Evolutionary conservation across 2,888 invertebrate species (phyloP).

Genomic region (Lasioglossum lativentre): DNA sequence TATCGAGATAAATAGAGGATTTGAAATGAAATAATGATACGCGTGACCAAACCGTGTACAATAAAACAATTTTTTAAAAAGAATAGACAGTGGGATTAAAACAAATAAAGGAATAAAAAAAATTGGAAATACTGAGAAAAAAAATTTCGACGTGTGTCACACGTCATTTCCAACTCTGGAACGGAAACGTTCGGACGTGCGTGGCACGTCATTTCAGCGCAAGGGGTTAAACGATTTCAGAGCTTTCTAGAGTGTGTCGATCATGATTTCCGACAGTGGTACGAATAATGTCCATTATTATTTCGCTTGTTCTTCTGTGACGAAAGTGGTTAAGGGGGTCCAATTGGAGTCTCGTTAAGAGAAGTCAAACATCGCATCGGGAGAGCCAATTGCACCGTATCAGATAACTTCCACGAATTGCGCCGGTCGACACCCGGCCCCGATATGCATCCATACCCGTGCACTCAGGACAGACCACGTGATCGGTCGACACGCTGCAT

Average conservation of each 20-base stretch:
- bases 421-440: slow-evolving; percentile 6
- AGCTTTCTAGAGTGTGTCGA: not conserved
- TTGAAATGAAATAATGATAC: too few species aligned
- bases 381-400: slow-evolving; percentile 35
- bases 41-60: too few species aligned
- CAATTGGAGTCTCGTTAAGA: slow-evolving; percentile 48
- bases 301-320: not conserved
- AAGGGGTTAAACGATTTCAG: not conserved
- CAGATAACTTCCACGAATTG: not conserved
- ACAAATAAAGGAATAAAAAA: too few species aligned
- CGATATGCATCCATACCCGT: not conserved
- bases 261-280: not conserved
- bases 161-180: too few species aligned
- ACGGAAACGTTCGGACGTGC: too few species aligned
- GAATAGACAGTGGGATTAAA: too few species aligned
- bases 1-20: not conserved
- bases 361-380: slow-evolving; percentile 30
- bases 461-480: not conserved
- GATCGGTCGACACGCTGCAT: slow-evolving; percentile 19
- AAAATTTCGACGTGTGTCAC: too few species aligned
- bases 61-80: too few species aligned
- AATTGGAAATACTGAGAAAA: too few species aligned
- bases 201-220: too few species aligned
- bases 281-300: slow-evolving; percentile 16
- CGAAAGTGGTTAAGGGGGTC: slow-evolving; percentile 6